Evolutionary conservation across 2,888 invertebrate species (phyloP).

Genomic region (Drosophila algonquin): DNA sequence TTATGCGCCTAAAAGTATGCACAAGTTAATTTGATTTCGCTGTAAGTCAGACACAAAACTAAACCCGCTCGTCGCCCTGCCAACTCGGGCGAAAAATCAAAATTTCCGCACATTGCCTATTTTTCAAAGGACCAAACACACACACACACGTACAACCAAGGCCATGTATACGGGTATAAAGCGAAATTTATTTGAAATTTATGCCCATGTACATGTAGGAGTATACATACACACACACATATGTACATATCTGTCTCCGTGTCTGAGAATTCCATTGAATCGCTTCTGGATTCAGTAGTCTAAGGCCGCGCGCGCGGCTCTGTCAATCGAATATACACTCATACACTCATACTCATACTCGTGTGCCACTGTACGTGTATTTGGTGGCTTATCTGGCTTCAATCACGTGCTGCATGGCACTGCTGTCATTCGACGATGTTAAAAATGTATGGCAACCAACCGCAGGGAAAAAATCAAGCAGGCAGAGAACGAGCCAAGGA

Average conservation of each 20-base stretch:
- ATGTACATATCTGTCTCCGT: not conserved
- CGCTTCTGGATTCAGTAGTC: not conserved
- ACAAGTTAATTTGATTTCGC: constrained; percentile 77
- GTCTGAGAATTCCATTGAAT: not conserved
- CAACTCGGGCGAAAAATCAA: constrained; percentile 76
- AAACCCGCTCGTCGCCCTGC: constrained; percentile 56
- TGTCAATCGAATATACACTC: not conserved
- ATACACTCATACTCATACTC: too few species aligned
- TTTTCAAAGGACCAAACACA: constrained; percentile 51
- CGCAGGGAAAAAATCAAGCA: constrained; percentile 15
- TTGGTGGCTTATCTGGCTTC: constrained; percentile 44
- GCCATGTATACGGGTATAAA: constrained; percentile 14
- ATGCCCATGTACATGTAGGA: constrained; percentile 27
- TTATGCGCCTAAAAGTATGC: constrained; percentile 62
- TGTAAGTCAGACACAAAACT: constrained; percentile 66
- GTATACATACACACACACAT: not conserved
- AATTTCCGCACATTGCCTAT: constrained; percentile 78
- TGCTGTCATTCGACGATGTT: constrained; percentile 64
- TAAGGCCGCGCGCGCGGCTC: not conserved
- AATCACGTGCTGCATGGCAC: constrained; percentile 65
- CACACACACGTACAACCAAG: constrained; percentile 7
- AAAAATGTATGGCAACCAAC: constrained; percentile 65
- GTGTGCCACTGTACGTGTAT: constrained; percentile 11
- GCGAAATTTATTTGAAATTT: constrained; percentile 37
- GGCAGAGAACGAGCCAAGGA: constrained; percentile 8